These are phyloP conservation scores for Folsomia manolachei DNA, from an alignment of 2,888 invertebrate genomes.

Conservation along the genomic window DNA sequence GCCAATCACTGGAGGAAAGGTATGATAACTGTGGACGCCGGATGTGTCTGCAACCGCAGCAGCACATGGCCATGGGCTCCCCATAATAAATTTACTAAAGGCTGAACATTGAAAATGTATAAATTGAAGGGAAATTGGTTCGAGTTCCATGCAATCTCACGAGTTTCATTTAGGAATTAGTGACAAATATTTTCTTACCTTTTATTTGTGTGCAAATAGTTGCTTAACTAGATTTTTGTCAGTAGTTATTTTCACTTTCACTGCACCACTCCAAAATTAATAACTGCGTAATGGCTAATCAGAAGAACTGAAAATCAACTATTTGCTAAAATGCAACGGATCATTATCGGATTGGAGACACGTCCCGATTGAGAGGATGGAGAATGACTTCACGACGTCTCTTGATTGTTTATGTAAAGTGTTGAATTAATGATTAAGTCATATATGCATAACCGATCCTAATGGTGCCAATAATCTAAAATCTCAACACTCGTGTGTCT, in stretches of 20 bases:
- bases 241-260: not conserved
- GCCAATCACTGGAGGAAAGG: not conserved
- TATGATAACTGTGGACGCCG: too few relatives aligned
- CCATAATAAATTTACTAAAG: not conserved
- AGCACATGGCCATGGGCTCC: not conserved
- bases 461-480: not conserved
- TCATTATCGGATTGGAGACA: not conserved
- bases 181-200: not conserved
- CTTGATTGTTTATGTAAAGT: not conserved
- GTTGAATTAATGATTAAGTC: not conserved
- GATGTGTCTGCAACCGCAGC: constrained; percentile 2
- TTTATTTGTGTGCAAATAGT: not conserved
- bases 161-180: not conserved
- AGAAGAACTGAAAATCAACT: too few relatives aligned
- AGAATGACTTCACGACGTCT: too few relatives aligned
- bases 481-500: not conserved
- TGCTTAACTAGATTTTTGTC: not conserved
- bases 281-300: too few relatives aligned
- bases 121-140: too few relatives aligned
- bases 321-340: not conserved
- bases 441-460: not conserved
- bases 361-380: too few relatives aligned
- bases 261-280: too few relatives aligned
- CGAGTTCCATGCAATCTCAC: constrained; percentile 2
- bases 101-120: not conserved